Evolutionary conservation across 2,113 vertebrate species (phyloP).

Genomic region (Esox niger): DNA sequence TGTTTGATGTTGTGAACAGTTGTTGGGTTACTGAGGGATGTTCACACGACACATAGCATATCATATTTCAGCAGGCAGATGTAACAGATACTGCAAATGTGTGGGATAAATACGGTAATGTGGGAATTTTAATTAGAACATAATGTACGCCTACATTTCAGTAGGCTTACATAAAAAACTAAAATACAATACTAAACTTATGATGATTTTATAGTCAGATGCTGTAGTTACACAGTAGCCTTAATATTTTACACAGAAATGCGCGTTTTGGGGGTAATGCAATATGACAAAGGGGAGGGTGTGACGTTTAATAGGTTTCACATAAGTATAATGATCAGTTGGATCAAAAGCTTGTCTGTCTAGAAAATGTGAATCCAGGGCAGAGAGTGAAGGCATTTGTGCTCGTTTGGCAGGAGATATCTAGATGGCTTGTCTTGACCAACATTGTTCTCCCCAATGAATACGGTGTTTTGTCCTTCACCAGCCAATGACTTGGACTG

Average conservation of each 20-base stretch:
- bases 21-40: too few species aligned
- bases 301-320: not conserved
- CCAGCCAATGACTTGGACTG: not conserved
- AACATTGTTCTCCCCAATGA: not conserved
- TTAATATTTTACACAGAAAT: not conserved
- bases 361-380: not conserved
- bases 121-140: not conserved
- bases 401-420: not conserved
- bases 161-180: too few species aligned
- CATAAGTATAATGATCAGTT: not conserved
- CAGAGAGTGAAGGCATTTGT: not conserved
- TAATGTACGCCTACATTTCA: too few species aligned
- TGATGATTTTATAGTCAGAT: too few species aligned
- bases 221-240: too few species aligned
- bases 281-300: not conserved
- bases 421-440: not conserved
- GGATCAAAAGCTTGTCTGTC: constrained; percentile 1
- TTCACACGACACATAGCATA: too few species aligned
- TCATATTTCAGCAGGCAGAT: too few species aligned
- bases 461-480: not conserved
- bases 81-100: too few species aligned
- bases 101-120: too few species aligned
- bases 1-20: too few species aligned
- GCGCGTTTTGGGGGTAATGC: not conserved
- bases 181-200: too few species aligned